Evolutionary conservation across 2,113 vertebrate species (phyloP).

Genomic region (Melanerpes aurifrons): DNA sequence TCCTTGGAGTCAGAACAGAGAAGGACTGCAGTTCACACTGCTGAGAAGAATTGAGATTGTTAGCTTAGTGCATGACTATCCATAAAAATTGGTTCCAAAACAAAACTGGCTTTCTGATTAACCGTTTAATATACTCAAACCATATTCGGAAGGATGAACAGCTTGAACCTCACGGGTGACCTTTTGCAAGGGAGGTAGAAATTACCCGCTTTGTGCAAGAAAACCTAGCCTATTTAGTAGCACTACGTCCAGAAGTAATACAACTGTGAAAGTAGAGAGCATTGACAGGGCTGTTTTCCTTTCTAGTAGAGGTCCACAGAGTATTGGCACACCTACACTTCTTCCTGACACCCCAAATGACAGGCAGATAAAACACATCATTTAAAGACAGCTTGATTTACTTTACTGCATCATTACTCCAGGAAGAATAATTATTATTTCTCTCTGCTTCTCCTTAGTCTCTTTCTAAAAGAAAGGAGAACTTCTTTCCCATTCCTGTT

Average conservation of each 20-base stretch:
- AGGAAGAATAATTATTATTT: fast-evolving
- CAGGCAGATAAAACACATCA: not conserved
- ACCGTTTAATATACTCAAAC: not conserved
- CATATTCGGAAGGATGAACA: not conserved
- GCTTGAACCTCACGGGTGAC: not conserved
- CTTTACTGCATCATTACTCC: not conserved
- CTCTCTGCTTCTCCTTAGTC: not conserved
- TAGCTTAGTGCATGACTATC: not conserved
- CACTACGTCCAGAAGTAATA: not conserved
- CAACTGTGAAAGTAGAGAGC: not conserved
- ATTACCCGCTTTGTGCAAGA: not conserved
- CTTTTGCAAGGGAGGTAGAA: not conserved
- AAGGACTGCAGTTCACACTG: not conserved
- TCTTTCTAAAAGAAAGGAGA: not conserved
- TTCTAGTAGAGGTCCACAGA: not conserved
- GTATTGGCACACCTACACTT: not conserved
- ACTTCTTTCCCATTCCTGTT: not conserved
- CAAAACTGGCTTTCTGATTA: not conserved
- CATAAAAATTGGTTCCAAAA: not conserved
- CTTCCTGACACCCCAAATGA: not conserved
- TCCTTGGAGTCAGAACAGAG: not conserved
- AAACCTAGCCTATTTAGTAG: not conserved
- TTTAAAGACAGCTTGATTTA: not conserved
- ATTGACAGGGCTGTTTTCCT: not conserved
- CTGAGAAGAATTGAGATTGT: not conserved